Evolutionary conservation across 2,888 invertebrate species (phyloP), one percentile per base, ranked within the genome.

Genomic region (Homarus gammarus): DNA sequence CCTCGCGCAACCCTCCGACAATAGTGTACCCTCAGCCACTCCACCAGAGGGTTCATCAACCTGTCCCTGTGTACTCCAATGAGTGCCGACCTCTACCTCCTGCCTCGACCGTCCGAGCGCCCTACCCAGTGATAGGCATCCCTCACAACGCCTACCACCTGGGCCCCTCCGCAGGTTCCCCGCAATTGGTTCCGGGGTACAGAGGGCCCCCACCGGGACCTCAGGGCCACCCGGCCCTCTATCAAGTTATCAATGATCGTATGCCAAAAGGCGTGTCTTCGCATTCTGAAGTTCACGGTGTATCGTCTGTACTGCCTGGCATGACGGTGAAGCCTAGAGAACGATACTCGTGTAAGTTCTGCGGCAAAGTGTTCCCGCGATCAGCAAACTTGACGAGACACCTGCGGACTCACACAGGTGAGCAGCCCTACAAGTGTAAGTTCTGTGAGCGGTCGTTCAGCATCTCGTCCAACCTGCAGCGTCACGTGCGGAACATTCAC

Each of bases 401-500:
- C 94, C 95, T 99, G 93, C 95, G 99, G 92, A 99, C 99, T 49
- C 99, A 99, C 94, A 99, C 99, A 5, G 99, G 99, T 85, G 99
- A 99, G 93, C 98, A 98, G 94, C 98, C 98, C 27, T 98, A 98
- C 95, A 98, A 98, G 94, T 99, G 99, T 95, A 98, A 99, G 94
- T 99, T 99, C 94, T 99, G 99, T 95, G 99, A 99, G 94, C 96
- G 99, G 92, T 98, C 98, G 92, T 99, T 99, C 95, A 99, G 98
- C 93, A 99, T 99, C 94, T 99, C 99, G 2, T 99, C 99, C 92
- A 99, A 99, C 94, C 95, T 99, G 91, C 99, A 99, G 94, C 96
- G 99, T 87, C 99, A 99, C 95, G 99, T 99, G 81, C 95, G 99
- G 92, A 99, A 99, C 94, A 99, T 99, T 92, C 99, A 99, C 95